Evolutionary conservation across 2,797 vertebrate genomes (phyloP), one percentile per base, ranked within the genome.

Genomic region (Eidolon dupreanum): DNA sequence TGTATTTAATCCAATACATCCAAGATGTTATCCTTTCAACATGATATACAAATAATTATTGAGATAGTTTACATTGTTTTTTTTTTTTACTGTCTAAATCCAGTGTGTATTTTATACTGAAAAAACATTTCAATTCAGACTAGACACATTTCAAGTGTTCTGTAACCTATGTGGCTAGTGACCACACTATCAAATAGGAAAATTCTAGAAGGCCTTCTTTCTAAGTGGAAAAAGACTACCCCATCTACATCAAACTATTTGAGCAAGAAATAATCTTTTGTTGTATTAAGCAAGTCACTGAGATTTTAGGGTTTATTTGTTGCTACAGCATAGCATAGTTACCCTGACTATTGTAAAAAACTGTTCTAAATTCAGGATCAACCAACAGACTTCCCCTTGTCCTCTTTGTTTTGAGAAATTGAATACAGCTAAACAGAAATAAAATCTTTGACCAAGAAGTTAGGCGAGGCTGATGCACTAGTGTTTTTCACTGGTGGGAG

Each of bases 251-350:
- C 6, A 68, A 13, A 81, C 46, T 55, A 19, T 6, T 46, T 63
- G 31, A 81, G 16, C 43, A 88, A 94, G 43, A 86, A 63, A 57
- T n/a, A 83, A 84, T 70, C 17, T 83, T 94, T 74, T n/a, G 26
- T 59, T 57, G n/a, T 11, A 55, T 74, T 94, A 68, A 94, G 3
- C 3, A 90, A 89, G 55, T 22, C 36, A 82, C 10, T 43, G 17
- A 92, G 5, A 78, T 81, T 78, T 88, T 74, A 90, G n/a, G n/a
- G 16, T 68, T 63, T 41, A 53, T 55, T n/a, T 90, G 33, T 88
- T 87, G 49, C 16, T 71, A 43, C 4, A 90, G 24, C 5, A 53
- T 59, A 85, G 1, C 68, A 15, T 57, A n/a, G 3, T 71, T 66
- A 36, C 38, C 3, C 7, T 20, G 28, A 55, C 31, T 63, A 77